Conservation (phyloP, 1,140 invertebrate genomes). For the Drosophila bocki region DNA sequence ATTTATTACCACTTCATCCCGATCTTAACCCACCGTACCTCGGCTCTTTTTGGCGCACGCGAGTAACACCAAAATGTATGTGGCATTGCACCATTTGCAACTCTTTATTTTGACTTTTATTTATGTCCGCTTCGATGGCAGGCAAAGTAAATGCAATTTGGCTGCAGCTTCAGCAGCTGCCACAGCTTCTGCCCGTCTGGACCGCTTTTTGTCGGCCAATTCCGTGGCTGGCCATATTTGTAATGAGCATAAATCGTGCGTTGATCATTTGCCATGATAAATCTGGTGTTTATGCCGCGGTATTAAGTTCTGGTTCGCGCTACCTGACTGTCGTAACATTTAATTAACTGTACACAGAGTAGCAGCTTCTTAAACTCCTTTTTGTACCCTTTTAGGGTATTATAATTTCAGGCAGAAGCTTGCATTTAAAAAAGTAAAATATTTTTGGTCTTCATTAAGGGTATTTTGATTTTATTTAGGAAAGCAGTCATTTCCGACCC, state of each 20-base stretch:
- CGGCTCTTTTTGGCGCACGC: slow-evolving; percentile 22
- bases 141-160: slow-evolving; percentile 79
- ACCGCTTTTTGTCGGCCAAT: slow-evolving; percentile 59
- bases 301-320: slow-evolving; percentile 71
- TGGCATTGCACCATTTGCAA: slow-evolving; percentile 77
- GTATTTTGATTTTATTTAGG: too few relatives aligned
- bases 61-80: slow-evolving; percentile 51
- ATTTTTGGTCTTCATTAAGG: too few relatives aligned
- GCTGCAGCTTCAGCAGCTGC: slow-evolving; percentile 23
- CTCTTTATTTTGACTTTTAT: slow-evolving; percentile 83
- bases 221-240: slow-evolving; percentile 81
- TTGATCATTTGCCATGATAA: slow-evolving; percentile 84
- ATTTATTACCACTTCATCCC: background rate
- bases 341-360: slow-evolving; percentile 68
- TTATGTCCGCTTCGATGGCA: slow-evolving; percentile 75
- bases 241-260: slow-evolving; percentile 84
- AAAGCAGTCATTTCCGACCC: too few relatives aligned
- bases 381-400: too few relatives aligned
- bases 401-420: too few relatives aligned
- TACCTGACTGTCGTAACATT: slow-evolving; percentile 70
- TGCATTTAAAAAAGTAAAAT: too few relatives aligned
- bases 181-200: slow-evolving; percentile 45
- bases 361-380: background rate
- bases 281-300: slow-evolving; percentile 75
- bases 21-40: slow-evolving; percentile 18